phyloP scores from a whole-genome alignment of 2,113 vertebrate species.

The Phylloscopus trochiloides region DNA sequence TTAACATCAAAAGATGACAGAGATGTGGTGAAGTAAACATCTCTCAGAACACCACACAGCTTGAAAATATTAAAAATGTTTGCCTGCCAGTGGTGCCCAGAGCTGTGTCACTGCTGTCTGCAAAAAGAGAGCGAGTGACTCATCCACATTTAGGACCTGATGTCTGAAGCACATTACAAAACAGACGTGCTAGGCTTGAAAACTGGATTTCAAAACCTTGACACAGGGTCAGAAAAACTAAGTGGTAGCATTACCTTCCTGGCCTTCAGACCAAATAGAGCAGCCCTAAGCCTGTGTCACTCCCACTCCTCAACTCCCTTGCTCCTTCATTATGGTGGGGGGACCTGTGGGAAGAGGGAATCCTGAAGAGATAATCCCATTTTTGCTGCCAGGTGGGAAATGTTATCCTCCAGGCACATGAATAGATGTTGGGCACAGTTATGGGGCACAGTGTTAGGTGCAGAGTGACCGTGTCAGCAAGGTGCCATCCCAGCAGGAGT shows the following conservation, averaged over 20 bases:
- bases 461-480: background rate
- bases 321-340: background rate
- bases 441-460: too few relatives aligned
- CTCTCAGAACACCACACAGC: background rate
- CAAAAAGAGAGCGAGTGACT: background rate
- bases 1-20: background rate
- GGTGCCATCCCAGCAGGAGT: background rate
- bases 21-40: background rate
- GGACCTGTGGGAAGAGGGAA: background rate
- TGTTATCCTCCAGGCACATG: too few relatives aligned
- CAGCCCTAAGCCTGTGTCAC: background rate
- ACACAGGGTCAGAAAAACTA: background rate
- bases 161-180: background rate
- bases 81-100: background rate
- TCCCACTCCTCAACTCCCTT: background rate
- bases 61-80: background rate
- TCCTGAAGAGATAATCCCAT: background rate
- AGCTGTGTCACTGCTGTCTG: background rate
- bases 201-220: background rate
- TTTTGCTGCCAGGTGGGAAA: background rate
- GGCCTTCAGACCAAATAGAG: background rate
- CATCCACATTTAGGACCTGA: background rate
- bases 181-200: background rate
- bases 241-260: background rate
- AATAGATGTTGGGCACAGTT: background rate